phyloP scores from a whole-genome alignment of 2,888 invertebrate genomes.

The Gisinianus flammeolus region DNA sequence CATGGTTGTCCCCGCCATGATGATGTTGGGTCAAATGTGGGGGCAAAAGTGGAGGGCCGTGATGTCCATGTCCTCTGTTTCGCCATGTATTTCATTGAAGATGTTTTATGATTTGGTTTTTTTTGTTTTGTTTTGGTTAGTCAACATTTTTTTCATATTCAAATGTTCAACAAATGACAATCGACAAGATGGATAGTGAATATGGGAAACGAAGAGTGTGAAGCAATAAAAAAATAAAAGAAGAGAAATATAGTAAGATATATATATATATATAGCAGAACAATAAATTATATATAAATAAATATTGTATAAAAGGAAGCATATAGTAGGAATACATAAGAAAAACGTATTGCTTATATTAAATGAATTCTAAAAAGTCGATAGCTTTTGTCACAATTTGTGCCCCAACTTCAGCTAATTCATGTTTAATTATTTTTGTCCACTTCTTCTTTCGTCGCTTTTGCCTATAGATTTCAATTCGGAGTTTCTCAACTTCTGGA shows the following conservation, averaged over 20 bases:
- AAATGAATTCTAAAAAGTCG: constrained; percentile 56
- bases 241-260: neutral
- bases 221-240: neutral
- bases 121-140: too few species aligned
- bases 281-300: neutral
- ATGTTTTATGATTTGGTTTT: too few species aligned
- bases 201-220: neutral
- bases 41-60: constrained; percentile 21
- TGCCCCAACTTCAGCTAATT: constrained; percentile 56
- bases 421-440: constrained; percentile 57
- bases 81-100: neutral
- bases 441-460: constrained; percentile 55
- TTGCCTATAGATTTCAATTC: constrained; percentile 56
- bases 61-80: neutral
- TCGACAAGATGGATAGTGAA: constrained; percentile 25
- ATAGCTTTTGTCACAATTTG: constrained; percentile 55
- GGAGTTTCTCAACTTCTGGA: constrained; percentile 57
- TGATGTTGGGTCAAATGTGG: constrained; percentile 23
- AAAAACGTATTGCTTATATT: neutral
- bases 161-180: constrained; percentile 28
- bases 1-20: constrained; percentile 43
- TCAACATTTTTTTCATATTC: neutral
- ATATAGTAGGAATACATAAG: too few species aligned
- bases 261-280: neutral
- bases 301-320: too few species aligned